A percentile compares a stretch with the other conserved stretches of the same genome.
Evolutionary conservation across 2,797 vertebrate genomes (phyloP).

Genomic region (Lindbergichthys nudifrons): DNA sequence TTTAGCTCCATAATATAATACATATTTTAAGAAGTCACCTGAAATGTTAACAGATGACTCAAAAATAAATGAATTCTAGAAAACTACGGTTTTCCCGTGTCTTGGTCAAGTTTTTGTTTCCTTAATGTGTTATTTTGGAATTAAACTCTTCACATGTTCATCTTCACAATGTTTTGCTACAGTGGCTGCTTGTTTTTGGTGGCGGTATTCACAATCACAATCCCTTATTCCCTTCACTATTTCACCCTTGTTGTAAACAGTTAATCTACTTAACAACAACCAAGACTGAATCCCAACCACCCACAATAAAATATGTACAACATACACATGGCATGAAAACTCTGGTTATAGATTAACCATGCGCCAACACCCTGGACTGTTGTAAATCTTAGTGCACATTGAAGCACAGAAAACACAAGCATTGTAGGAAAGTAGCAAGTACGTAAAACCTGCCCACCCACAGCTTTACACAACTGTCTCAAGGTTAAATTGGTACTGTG

Average conservation of each 20-base stretch:
- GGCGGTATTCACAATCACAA: slow-evolving; percentile 56
- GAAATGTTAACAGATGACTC: slow-evolving; percentile 54
- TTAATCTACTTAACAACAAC: slow-evolving; percentile 48
- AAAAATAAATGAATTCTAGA: slow-evolving; percentile 47
- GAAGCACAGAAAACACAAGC: slow-evolving; percentile 67
- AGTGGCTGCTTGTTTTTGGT: slow-evolving; percentile 68
- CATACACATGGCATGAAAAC: slow-evolving; percentile 68
- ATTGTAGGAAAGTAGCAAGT: slow-evolving; percentile 66
- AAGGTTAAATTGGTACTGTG: slow-evolving; percentile 47
- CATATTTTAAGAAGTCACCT: slow-evolving; percentile 54
- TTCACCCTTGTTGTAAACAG: slow-evolving; percentile 48
- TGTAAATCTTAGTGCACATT: slow-evolving; percentile 65
- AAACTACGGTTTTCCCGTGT: slow-evolving; percentile 44
- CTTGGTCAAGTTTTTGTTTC: slow-evolving; percentile 42
- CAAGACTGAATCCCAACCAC: slow-evolving; percentile 52
- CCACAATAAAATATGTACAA: slow-evolving; percentile 65
- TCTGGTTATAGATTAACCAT: slow-evolving; percentile 70
- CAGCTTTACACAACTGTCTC: slow-evolving; percentile 40
- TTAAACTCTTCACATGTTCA: slow-evolving; percentile 55
- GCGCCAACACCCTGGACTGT: slow-evolving; percentile 53
- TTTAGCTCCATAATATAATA: slow-evolving; percentile 58
- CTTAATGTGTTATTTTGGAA: slow-evolving; percentile 39
- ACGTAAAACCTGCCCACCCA: slow-evolving; percentile 49
- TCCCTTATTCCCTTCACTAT: slow-evolving; percentile 19
- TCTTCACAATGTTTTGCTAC: slow-evolving; percentile 57